Evolutionary conservation across 2,113 vertebrate species (phyloP), one percentile per base, ranked within the genome.

Genomic region (Panthera leo): DNA sequence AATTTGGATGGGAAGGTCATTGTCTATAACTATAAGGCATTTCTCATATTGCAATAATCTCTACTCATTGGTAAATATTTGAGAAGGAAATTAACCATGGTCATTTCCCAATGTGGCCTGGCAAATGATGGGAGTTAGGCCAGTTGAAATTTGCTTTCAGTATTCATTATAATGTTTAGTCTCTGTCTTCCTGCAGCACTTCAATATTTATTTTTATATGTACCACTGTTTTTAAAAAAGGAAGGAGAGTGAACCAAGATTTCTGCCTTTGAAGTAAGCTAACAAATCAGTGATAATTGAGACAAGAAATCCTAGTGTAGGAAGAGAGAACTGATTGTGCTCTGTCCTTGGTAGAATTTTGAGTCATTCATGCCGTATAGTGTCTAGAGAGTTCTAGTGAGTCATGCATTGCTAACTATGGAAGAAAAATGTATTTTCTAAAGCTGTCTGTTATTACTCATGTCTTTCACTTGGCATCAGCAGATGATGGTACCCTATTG

Each of bases 391-490:
- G 97, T 93, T 97, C 92, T 97, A 91, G 94, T 99, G 99, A 99
- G 98, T 99, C 98, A 99, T 97, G 90, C 95, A 84, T 95, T 97
- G 91, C 98, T 98, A 99, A 98, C 98, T 98, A 95, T 55, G 97
- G 97, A 98, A 98, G 90, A 97, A 98, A 98, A 98, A 98, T 87
- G 31, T 83, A 92, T 98, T 98, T 98, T 98, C 98, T 98, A 98
- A 98, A 98, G 97, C 96, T 93, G 96, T 97, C 97, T 97, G 91
- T 97, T 98, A 98, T 99, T 99, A 98, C 97, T 98, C 98, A 99
- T 85, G 95, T 97, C 85, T 95, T 98, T 98, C 91, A 97, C 65
- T 98, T 94, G 76, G 89, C 95, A 98, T 98, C 98, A 97, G 97
- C 98, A 98, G 98, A 98, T 98, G 98, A 95, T 98, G 98, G 95